Evolutionary conservation across 1,140 invertebrate genomes (phyloP).

Genomic region (Plectrocnemia conspersa): DNA sequence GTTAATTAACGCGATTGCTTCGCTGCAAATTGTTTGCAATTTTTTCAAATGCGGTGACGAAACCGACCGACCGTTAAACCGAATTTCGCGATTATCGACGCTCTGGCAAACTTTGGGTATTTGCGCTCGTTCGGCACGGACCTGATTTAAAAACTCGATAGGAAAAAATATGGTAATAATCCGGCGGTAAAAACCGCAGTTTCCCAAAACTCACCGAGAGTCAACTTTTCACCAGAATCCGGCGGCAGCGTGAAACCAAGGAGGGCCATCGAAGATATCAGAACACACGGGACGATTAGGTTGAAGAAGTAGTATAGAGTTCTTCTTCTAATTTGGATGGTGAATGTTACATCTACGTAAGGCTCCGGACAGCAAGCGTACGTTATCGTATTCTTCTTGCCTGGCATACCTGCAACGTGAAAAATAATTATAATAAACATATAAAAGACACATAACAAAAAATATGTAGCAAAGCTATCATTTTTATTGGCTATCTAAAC

Average conservation of each 20-base stretch:
- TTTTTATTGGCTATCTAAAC: no score
- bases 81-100: no score
- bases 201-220: constrained; percentile 71
- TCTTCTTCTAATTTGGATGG: constrained; percentile 90
- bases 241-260: constrained; percentile 96
- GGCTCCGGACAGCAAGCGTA: constrained; percentile 86
- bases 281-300: constrained; percentile 96
- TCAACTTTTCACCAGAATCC: constrained; percentile 97
- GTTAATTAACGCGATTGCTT: no score
- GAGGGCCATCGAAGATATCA: constrained; percentile 97
- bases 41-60: no score
- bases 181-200: constrained; percentile 15
- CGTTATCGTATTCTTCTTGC: constrained; percentile 75
- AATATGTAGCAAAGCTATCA: no score
- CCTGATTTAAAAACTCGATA: no score
- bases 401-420: constrained; percentile 67
- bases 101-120: neutral
- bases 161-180: constrained; percentile 23
- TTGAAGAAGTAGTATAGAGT: constrained; percentile 99
- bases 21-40: no score
- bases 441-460: no score
- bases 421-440: neutral
- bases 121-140: no score
- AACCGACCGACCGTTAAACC: no score
- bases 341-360: constrained; percentile 96